Conservation (phyloP, 37 sponge, comb jelly and placozoan species). For the Spongilla lacustris region DNA sequence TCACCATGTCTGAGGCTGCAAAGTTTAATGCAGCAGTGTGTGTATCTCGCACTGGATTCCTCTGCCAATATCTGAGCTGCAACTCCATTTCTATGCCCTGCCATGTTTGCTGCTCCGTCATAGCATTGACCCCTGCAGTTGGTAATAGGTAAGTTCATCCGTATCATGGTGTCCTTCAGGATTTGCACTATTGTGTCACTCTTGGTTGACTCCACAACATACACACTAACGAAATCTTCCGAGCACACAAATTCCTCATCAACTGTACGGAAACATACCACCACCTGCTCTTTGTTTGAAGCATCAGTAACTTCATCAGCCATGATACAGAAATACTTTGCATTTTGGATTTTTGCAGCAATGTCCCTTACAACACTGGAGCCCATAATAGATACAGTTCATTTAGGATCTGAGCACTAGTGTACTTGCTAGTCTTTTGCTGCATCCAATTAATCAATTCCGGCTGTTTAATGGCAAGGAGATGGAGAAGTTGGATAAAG, state of each 20-base stretch:
- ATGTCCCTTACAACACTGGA: constrained; percentile 26
- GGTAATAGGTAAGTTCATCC: constrained; percentile 42
- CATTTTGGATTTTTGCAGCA: constrained; percentile 4
- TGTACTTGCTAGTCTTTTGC: constrained; percentile 45
- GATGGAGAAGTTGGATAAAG: constrained; percentile 36
- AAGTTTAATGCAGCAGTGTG: constrained; percentile 49
- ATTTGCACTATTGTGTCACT: constrained; percentile 12
- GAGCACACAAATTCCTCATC: constrained; percentile 36
- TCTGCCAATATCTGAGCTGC: constrained; percentile 12
- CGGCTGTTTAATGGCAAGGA: constrained; percentile 33
- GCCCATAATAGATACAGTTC: constrained; percentile 52
- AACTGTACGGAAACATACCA: constrained; percentile 47
- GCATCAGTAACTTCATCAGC: constrained; percentile 57
- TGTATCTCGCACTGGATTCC: constrained; percentile 13
- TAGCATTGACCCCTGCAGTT: constrained; percentile 68
- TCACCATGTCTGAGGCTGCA: constrained; percentile 47
- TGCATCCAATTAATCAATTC: constrained; percentile 10
- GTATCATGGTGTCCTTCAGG: constrained; percentile 40
- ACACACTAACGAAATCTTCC: constrained; percentile 54
- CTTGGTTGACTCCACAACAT: constrained; percentile 15
- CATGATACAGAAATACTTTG: constrained; percentile 39
- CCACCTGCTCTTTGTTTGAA: constrained; percentile 60
- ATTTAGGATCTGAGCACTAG: constrained; percentile 56
- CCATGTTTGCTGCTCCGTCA: constrained; percentile 64
- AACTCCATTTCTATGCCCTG: constrained; percentile 51